Conservation (phyloP, 2,888 invertebrate genomes). For the Phasia obesa region DNA sequence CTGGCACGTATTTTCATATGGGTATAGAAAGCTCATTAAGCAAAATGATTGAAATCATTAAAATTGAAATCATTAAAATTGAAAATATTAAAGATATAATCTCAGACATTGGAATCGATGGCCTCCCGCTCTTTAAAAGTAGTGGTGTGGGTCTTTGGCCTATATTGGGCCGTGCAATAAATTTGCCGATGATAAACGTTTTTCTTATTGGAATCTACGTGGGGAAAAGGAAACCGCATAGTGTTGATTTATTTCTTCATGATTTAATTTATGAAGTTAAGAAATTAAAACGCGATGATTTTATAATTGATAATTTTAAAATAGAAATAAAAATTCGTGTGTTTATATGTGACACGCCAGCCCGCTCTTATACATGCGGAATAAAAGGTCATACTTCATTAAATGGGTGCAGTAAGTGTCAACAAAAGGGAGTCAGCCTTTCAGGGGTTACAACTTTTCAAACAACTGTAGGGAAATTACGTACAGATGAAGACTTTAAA, state of each 20-base stretch:
- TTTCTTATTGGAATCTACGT: slow-evolving; percentile 28
- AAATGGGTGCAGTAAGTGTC: slow-evolving; percentile 27
- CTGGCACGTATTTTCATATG: slow-evolving; percentile 35
- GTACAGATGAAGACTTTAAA: slow-evolving; percentile 1
- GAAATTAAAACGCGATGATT: slow-evolving; percentile 12
- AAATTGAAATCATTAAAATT: too few relatives aligned
- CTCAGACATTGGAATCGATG: slow-evolving; percentile 10
- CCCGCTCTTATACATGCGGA: slow-evolving; percentile 19
- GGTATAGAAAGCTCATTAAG: slow-evolving; percentile 18
- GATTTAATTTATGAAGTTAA: slow-evolving; percentile 30
- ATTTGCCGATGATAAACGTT: slow-evolving; percentile 8
- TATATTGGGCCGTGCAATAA: slow-evolving; percentile 13
- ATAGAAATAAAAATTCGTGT: slow-evolving; percentile 2
- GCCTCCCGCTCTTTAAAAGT: slow-evolving; percentile 24
- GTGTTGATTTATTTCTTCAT: slow-evolving; percentile 19
- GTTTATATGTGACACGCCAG: slow-evolving; percentile 21
- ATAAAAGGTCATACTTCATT: slow-evolving; percentile 5
- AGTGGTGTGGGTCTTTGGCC: slow-evolving; percentile 3
- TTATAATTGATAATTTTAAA: background rate
- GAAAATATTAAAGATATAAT: background rate
- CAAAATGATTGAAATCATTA: background rate
- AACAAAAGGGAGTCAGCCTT: background rate
- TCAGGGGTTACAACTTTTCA: background rate
- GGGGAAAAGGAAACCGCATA: slow-evolving; percentile 22
- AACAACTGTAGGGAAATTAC: background rate